Conservation (phyloP, 2,888 invertebrate species). For the Fabriciana adippe region DNA sequence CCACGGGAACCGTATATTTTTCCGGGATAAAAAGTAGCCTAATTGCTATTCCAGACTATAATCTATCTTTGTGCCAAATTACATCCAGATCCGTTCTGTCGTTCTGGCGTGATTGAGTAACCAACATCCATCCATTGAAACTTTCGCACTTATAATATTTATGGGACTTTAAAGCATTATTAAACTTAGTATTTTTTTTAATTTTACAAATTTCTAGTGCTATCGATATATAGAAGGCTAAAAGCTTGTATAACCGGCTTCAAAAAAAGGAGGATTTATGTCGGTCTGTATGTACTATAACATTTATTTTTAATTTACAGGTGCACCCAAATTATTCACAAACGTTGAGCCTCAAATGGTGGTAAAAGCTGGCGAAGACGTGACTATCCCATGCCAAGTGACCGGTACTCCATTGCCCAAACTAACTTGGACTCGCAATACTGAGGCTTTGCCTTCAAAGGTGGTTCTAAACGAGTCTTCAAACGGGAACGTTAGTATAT, state of each 20-base stretch:
- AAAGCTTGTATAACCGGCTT: no score
- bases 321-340: constrained; percentile 53
- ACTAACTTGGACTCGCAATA: constrained; percentile 58
- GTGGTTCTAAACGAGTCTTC: constrained; percentile 28
- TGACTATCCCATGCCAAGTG: constrained; percentile 58
- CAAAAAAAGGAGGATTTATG: no score
- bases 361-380: constrained; percentile 52
- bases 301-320: constrained; percentile 44
- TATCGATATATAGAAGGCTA: no score
- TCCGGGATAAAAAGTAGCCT: no score
- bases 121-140: neutral
- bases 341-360: constrained; percentile 48
- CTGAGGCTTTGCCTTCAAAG: constrained; percentile 44
- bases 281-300: no score
- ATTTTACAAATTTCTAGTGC: neutral
- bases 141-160: neutral
- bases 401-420: constrained; percentile 52
- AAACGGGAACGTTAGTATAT: constrained; percentile 40
- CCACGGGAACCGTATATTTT: no score
- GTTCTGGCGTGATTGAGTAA: no score
- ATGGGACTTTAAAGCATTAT: neutral
- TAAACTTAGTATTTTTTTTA: no score
- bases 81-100: no score
- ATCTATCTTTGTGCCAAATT: no score
- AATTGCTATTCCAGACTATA: no score